Base-by-base conservation (phyloP, 2,888 invertebrate genomes). In the Drosophila austrosaltans region DNA sequence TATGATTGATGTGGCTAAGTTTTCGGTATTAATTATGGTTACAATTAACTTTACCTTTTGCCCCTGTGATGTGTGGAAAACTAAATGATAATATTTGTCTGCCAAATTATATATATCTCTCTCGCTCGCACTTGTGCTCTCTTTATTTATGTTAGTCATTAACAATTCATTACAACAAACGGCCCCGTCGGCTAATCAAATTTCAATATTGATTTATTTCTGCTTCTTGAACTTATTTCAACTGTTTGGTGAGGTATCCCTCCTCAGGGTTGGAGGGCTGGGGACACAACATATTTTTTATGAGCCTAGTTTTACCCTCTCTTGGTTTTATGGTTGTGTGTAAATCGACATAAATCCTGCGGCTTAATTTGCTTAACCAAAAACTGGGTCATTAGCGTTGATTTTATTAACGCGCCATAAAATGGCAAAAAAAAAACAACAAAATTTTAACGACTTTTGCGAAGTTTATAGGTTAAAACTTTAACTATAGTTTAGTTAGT, bases 351-450 rank as follows among this genome's bases (percentile, higher is more conserved):
- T 76, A 78, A 79, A 78, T 79, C 69, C 74, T 62, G 71, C 63
- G 69, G 70, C 63, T 77, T 82, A 70, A 82, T 81, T 77, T 75
- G 72, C 70, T 59, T 64, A 62, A 66, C 65, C 75, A 48, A 48
- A 42, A 81, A 83, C 82, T 81, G 73, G 81, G 81, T 81, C 81
- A 84, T 83, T 84, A 82, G 78, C 73, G 61, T 76, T 74, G 81
- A 76, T 83, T 83, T 83, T 82, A 84, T 69, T 48, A 48, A 72
- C 16, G 66, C 63, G 68, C 67, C 74, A 73, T 83, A 79, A 84
- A 68, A 61, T 63, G 68, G 22, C 22, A 48, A 48, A 25, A 16
- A 16, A 16, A 16, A 0, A 16, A 16, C 16, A 16, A 16, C 16
- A 16, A 16, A 25, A 25, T 48, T 48, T 69, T 78, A 82, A 83